Conservation (phyloP, 2,888 invertebrate genomes). For the Laspeyria flexula region DNA sequence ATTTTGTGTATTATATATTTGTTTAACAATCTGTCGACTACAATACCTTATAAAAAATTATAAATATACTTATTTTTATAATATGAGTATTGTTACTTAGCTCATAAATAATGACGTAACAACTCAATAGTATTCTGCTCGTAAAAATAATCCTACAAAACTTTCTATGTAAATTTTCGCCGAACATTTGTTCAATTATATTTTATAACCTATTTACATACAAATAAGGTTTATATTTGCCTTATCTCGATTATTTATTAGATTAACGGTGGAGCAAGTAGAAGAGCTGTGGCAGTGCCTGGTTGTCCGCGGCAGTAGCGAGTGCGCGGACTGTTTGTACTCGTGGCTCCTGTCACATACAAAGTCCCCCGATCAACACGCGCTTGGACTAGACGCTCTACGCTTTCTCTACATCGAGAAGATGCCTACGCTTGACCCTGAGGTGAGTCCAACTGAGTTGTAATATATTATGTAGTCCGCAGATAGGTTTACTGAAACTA, state of each 20-base stretch:
- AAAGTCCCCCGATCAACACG: slow-evolving; percentile 96
- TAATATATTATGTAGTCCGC: too few species aligned
- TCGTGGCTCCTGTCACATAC: slow-evolving; percentile 97
- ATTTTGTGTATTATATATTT: too few species aligned
- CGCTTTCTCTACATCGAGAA: slow-evolving; percentile 95
- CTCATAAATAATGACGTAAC: background rate
- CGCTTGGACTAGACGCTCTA: slow-evolving; percentile 94
- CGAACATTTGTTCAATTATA: too few species aligned
- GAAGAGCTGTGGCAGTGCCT: slow-evolving; percentile 97
- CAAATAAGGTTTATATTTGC: too few species aligned
- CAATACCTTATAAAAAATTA: too few species aligned
- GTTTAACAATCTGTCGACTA: too few species aligned
- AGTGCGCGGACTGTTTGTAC: slow-evolving; percentile 96
- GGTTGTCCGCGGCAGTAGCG: slow-evolving; percentile 90
- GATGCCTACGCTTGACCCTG: slow-evolving; percentile 94
- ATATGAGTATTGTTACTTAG: too few species aligned
- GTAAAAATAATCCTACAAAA: too few species aligned
- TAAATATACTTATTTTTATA: too few species aligned
- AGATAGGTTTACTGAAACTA: too few species aligned
- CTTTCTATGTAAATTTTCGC: too few species aligned
- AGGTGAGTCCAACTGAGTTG: slow-evolving; percentile 78
- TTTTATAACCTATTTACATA: too few species aligned
- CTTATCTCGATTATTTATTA: slow-evolving; percentile 56
- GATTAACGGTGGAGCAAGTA: slow-evolving; percentile 94
- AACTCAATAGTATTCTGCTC: background rate